Evolutionary conservation across 2,888 invertebrate genomes (phyloP), one percentile per base, ranked within the genome.

Genomic region (Polylopha cassiicola): DNA sequence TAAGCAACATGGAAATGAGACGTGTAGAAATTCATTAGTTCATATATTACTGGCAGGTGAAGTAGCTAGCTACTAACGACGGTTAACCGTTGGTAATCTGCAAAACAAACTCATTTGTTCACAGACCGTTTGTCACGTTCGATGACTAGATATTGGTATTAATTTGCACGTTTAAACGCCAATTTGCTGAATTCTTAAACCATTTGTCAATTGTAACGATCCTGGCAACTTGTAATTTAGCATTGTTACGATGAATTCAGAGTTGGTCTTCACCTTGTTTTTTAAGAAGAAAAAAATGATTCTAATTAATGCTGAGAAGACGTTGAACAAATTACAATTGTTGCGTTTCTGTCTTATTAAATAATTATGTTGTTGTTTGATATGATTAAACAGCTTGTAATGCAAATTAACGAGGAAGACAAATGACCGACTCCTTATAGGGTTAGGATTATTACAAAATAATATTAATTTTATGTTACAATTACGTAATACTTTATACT

Each of bases 191-290:
- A 62, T 73, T 72, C 73, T 76, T 72, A 60, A 63, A 57, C 67
- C 68, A 75, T 80, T 79, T 75, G 75, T 81, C 78, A 78, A 70
- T 57, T 63, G 67, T 73, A 75, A 65, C 53, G 55, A 55, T 51
- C 49, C 46, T 32, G 39, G 48, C 49, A 50, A 21, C 21, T 44
- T n/a, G n/a, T n/a, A n/a, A n/a, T n/a, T 30, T 14, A 18, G 22
- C n/a, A n/a, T n/a, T n/a, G n/a, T n/a, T n/a, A n/a, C n/a, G n/a
- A n/a, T n/a, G n/a, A n/a, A n/a, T n/a, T n/a, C n/a, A n/a, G n/a
- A n/a, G n/a, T n/a, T n/a, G n/a, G n/a, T n/a, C n/a, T n/a, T n/a
- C n/a, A n/a, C n/a, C n/a, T n/a, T n/a, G 21, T 13, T 11, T 41
- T 36, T 32, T 27, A 21, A n/a, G n/a, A n/a, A n/a, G n/a, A n/a